Conservation (phyloP, 1,140 invertebrate genomes). For the Colletes gigas region DNA sequence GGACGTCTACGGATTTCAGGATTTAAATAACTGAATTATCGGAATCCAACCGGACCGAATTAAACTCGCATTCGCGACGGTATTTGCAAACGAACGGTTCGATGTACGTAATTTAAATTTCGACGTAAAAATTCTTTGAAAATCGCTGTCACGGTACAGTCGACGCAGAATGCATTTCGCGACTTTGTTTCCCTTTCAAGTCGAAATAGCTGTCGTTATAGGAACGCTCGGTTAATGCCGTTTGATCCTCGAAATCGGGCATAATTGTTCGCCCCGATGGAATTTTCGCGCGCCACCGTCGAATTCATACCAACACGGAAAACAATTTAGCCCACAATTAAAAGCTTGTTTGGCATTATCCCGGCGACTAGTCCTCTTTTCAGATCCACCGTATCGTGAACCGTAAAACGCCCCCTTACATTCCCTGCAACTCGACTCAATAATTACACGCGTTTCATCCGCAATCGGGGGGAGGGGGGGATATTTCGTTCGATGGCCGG, state of each 20-base stretch:
- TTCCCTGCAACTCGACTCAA: not conserved
- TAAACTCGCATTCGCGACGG: no score
- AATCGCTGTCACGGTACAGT: no score
- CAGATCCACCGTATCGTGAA: not conserved
- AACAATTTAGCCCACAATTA: constrained; percentile 64
- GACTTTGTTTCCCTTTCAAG: not conserved
- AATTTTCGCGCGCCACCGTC: not conserved
- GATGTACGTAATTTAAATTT: no score
- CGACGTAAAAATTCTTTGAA: no score
- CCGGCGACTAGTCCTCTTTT: not conserved
- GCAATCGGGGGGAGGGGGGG: not conserved
- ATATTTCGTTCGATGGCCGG: not conserved
- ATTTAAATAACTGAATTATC: no score
- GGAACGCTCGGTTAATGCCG: not conserved
- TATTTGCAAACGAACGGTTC: no score
- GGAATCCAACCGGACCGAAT: no score
- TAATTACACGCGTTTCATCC: constrained; percentile 4
- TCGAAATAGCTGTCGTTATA: not conserved
- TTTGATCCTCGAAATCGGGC: not conserved
- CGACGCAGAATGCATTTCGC: not conserved
- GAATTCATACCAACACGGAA: constrained; percentile 24
- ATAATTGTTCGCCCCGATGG: constrained; percentile 11
- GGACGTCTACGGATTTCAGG: no score
- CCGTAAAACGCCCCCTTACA: constrained; percentile 26
- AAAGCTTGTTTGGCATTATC: constrained; percentile 53